Evolutionary conservation across 2,888 invertebrate species (phyloP).

Genomic region (Tribolium freemani): DNA sequence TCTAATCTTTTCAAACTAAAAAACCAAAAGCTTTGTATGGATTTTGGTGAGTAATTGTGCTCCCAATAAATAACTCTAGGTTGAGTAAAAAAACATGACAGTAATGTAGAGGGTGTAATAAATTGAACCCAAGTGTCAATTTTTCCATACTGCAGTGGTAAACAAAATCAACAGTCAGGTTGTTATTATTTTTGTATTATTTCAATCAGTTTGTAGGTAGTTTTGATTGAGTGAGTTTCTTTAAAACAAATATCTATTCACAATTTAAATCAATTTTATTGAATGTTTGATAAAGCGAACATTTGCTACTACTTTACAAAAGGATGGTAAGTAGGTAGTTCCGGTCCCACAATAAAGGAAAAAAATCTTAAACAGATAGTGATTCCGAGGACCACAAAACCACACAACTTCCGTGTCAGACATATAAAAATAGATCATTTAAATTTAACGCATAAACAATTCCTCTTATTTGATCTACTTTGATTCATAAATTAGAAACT

Average conservation of each 20-base stretch:
- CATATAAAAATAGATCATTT: not conserved
- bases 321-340: not conserved
- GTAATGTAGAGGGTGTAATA: not conserved
- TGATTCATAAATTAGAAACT: not conserved
- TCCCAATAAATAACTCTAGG: not conserved
- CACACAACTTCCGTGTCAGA: conserved; percentile 2
- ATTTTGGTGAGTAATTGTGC: not conserved
- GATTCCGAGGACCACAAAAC: conserved; percentile 5
- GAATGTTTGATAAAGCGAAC: too few species aligned
- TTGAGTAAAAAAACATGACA: not conserved
- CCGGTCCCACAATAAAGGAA: not conserved
- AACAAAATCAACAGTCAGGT: too few species aligned
- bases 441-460: not conserved
- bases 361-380: not conserved
- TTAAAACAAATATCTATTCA: too few species aligned
- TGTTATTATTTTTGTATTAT: too few species aligned
- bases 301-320: not conserved
- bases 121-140: not conserved
- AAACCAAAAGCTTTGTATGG: not conserved
- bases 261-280: too few species aligned
- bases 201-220: too few species aligned
- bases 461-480: not conserved
- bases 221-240: too few species aligned
- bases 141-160: not conserved
- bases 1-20: too few species aligned